Conservation (phyloP, 1,140 invertebrate species). For the Leptinotarsa defecta region DNA sequence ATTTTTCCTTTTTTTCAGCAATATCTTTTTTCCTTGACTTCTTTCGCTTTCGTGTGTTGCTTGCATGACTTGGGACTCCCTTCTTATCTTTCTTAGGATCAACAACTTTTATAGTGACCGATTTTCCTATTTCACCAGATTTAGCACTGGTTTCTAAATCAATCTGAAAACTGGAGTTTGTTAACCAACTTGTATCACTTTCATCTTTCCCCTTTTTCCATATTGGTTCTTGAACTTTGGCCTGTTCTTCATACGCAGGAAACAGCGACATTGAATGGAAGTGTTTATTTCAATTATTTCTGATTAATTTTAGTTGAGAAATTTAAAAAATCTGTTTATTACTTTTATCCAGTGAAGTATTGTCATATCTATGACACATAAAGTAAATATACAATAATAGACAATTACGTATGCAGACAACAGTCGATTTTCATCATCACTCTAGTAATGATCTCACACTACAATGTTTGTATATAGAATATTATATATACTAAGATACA, state of each 20-base stretch:
- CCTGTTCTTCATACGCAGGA: constrained; percentile 48
- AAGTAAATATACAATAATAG: too few species aligned
- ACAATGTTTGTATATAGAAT: too few species aligned
- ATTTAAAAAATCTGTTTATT: too few species aligned
- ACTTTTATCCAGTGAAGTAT: too few species aligned
- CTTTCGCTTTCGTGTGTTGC: constrained; percentile 14
- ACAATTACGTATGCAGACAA: too few species aligned
- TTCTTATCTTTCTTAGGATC: constrained; percentile 23
- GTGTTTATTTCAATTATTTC: background rate
- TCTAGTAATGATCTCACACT: too few species aligned
- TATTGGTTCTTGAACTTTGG: background rate
- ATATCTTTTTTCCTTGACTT: constrained; percentile 19
- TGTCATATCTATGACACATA: too few species aligned
- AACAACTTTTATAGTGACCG: background rate
- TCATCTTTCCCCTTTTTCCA: constrained; percentile 28
- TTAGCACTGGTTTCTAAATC: constrained; percentile 3
- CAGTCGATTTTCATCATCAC: too few species aligned
- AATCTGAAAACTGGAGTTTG: constrained; percentile 53
- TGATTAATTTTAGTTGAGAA: too few species aligned
- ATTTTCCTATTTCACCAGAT: background rate
- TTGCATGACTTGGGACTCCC: background rate
- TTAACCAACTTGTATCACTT: constrained; percentile 43
- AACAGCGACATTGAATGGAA: constrained; percentile 50
- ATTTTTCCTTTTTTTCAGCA: constrained; percentile 13
- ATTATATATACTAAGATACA: too few species aligned